A percentile compares a stretch with the other conserved stretches of the same genome.
Evolutionary conservation across 2,797 vertebrate species (phyloP).

Genomic region (Lophotriccus pileatus): DNA sequence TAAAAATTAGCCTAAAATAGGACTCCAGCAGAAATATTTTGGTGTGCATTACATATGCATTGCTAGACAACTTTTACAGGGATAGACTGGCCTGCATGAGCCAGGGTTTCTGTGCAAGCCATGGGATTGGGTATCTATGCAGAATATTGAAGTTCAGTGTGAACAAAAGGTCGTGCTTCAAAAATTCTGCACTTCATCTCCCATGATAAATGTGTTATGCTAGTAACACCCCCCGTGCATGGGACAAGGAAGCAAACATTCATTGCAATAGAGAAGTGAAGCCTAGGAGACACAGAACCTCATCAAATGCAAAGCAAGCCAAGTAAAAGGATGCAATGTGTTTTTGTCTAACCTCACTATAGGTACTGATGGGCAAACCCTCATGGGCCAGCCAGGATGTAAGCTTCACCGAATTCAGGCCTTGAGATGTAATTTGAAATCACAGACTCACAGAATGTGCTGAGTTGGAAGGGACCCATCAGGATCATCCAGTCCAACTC

Average conservation of each 20-base stretch:
- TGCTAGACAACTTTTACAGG: neutral
- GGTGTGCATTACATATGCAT: neutral
- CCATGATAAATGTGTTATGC: neutral
- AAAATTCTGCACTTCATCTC: neutral
- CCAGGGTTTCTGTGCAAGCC: neutral
- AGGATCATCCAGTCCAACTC: rapidly evolving
- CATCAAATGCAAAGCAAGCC: neutral
- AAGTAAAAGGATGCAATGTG: neutral
- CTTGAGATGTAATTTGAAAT: neutral
- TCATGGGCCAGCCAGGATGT: neutral
- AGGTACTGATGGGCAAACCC: neutral
- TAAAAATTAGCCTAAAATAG: neutral
- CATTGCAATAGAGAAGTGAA: neutral
- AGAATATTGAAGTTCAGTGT: neutral
- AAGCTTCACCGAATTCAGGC: neutral
- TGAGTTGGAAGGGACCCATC: neutral
- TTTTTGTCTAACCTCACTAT: neutral
- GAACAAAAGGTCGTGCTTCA: neutral
- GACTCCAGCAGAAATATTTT: neutral
- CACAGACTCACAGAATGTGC: neutral
- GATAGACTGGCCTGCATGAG: neutral
- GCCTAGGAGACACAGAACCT: neutral
- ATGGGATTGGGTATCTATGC: neutral
- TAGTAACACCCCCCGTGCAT: neutral
- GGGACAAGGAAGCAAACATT: neutral